Evolutionary conservation across 2,888 invertebrate species (phyloP).

Genomic region (Pristionchus arcanus): DNA sequence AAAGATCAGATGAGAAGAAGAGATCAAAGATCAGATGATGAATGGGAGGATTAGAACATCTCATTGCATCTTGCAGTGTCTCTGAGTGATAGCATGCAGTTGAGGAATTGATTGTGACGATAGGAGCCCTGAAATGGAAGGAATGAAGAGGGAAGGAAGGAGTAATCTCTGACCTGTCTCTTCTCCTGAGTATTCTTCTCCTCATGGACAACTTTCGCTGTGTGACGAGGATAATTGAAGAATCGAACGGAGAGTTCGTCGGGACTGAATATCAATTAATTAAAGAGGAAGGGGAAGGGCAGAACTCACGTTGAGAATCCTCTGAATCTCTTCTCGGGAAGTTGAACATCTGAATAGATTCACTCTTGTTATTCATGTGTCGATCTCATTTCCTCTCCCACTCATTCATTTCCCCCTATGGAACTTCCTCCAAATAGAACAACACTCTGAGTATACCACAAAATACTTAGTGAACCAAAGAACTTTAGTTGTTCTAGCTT

Average conservation of each 20-base stretch:
- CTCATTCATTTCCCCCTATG: background rate
- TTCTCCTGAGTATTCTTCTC: conserved; percentile 42
- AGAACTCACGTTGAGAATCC: conserved; percentile 29
- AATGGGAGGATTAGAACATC: background rate
- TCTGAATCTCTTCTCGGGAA: conserved; percentile 42
- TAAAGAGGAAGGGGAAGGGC: background rate
- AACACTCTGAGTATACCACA: background rate
- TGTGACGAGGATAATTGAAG: conserved; percentile 25
- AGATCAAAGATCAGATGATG: conserved; percentile 33
- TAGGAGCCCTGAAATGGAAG: background rate
- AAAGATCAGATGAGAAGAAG: conserved; percentile 15
- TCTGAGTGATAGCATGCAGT: conserved; percentile 10
- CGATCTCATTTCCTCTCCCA: conserved; percentile 18
- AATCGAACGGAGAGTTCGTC: conserved; percentile 31
- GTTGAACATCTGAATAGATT: conserved; percentile 17
- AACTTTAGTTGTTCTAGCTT: background rate
- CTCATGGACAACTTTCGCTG: background rate
- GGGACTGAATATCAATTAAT: background rate
- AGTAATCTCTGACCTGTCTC: background rate
- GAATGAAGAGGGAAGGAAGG: background rate
- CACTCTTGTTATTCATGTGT: background rate
- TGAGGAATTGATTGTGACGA: conserved; percentile 26
- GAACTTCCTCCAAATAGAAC: background rate
- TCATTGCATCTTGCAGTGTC: conserved; percentile 25
- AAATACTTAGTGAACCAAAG: background rate